Percentiles rank a stretch among this genome's conserved stretches.
Evolutionary conservation across 1,140 invertebrate genomes (phyloP).

Genomic region (Procambarus virginalis): DNA sequence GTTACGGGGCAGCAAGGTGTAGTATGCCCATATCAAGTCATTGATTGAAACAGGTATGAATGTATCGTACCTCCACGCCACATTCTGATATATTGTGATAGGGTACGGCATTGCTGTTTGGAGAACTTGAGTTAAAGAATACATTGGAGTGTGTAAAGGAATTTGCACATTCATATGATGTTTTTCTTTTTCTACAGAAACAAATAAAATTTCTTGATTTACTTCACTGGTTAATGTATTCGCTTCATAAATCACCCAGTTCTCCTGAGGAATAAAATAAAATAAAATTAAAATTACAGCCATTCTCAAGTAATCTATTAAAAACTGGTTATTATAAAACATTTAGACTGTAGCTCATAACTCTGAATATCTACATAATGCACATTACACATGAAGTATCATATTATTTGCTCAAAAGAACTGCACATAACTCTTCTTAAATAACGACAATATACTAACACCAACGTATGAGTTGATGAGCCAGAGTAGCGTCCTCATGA

Average conservation of each 20-base stretch:
- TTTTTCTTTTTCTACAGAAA: background rate
- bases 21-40: slow-evolving; percentile 10
- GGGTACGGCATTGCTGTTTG: background rate
- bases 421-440: too few species aligned
- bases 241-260: background rate
- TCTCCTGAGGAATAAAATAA: background rate
- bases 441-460: background rate
- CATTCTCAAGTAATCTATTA: background rate
- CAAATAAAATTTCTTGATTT: background rate
- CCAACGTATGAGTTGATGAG: background rate
- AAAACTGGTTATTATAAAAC: too few species aligned
- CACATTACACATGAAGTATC: too few species aligned
- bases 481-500: background rate
- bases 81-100: background rate
- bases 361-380: too few species aligned
- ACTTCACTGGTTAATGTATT: background rate
- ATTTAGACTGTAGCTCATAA: too few species aligned
- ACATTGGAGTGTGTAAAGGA: slow-evolving; percentile 9
- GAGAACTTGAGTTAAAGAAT: slow-evolving; percentile 10
- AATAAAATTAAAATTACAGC: background rate
- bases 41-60: background rate
- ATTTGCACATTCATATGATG: background rate
- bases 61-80: background rate
- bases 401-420: too few species aligned
- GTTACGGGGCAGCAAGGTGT: background rate